A percentile compares a stretch with the other conserved stretches of the same genome.
phyloP scores from a whole-genome alignment of 2,113 vertebrate species.

The Notothenia coriiceps region DNA sequence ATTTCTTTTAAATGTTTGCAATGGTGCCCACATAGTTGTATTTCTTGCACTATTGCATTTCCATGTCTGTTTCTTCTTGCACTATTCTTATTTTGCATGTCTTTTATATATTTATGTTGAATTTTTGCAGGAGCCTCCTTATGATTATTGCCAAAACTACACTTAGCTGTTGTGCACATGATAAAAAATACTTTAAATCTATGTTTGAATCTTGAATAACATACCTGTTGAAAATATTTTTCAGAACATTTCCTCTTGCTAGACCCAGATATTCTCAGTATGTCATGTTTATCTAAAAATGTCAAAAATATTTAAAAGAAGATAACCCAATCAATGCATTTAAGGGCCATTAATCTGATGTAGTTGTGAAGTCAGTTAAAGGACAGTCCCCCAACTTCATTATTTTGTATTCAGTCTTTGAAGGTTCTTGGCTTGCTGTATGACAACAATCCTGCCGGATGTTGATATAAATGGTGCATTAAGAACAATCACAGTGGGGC shows the following conservation, averaged over 20 bases:
- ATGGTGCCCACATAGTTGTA: too few relatives aligned
- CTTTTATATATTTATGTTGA: too few relatives aligned
- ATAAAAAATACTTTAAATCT: too few relatives aligned
- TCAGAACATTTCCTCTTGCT: too few relatives aligned
- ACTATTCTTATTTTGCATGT: too few relatives aligned
- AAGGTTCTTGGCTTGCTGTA: neutral
- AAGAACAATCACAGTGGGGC: constrained; percentile 13
- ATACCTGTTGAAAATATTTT: neutral
- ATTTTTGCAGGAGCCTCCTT: too few relatives aligned
- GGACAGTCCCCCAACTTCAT: neutral
- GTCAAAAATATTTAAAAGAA: neutral
- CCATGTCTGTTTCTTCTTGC: too few relatives aligned
- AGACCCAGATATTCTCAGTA: neutral
- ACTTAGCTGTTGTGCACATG: too few relatives aligned
- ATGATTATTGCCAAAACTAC: too few relatives aligned
- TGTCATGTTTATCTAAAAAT: neutral
- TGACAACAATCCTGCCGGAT: neutral
- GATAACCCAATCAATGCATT: neutral
- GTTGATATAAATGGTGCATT: constrained; percentile 10
- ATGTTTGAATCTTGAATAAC: too few relatives aligned
- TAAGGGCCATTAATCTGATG: neutral
- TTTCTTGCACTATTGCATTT: too few relatives aligned
- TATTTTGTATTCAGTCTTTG: neutral
- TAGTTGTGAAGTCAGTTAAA: too few relatives aligned
- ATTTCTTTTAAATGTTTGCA: neutral